Percentiles rank a stretch among this genome's conserved stretches.
Evolutionary conservation across 2,113 vertebrate genomes (phyloP).

Genomic region (Tichodroma muraria): DNA sequence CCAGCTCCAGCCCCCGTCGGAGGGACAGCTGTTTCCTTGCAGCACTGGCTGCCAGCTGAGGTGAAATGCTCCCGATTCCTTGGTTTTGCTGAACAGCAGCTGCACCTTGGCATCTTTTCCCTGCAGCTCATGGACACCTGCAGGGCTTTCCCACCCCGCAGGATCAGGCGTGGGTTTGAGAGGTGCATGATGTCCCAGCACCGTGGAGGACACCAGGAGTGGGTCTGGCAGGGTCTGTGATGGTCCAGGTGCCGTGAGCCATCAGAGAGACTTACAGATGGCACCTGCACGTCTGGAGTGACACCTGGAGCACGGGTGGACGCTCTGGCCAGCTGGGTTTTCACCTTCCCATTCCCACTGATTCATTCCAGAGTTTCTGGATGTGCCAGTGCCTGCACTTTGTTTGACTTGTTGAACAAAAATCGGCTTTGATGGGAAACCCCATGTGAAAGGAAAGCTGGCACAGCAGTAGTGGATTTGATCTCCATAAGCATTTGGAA

Average conservation of each 20-base stretch:
- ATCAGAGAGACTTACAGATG: not conserved
- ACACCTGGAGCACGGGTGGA: not conserved
- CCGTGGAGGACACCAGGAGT: not conserved
- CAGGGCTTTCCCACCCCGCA: not conserved
- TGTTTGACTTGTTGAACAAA: not conserved
- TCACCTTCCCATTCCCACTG: not conserved
- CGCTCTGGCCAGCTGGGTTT: not conserved
- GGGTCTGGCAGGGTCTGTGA: not conserved
- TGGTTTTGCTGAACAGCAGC: not conserved
- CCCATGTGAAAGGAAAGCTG: not conserved
- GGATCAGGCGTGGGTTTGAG: not conserved
- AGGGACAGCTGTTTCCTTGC: fast-evolving
- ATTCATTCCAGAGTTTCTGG: not conserved
- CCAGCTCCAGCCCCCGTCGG: not conserved
- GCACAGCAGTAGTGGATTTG: not conserved
- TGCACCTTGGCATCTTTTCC: not conserved
- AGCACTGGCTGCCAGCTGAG: not conserved
- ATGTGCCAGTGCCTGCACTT: not conserved
- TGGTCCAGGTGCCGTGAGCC: not conserved
- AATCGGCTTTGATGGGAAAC: not conserved
- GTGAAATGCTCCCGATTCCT: fast-evolving
- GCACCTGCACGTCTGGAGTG: not conserved
- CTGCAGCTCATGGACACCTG: not conserved
- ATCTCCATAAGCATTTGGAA: not conserved
- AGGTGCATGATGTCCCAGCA: not conserved